Conservation (phyloP, 2,113 vertebrate genomes). For the Xyrauchen texanus region DNA sequence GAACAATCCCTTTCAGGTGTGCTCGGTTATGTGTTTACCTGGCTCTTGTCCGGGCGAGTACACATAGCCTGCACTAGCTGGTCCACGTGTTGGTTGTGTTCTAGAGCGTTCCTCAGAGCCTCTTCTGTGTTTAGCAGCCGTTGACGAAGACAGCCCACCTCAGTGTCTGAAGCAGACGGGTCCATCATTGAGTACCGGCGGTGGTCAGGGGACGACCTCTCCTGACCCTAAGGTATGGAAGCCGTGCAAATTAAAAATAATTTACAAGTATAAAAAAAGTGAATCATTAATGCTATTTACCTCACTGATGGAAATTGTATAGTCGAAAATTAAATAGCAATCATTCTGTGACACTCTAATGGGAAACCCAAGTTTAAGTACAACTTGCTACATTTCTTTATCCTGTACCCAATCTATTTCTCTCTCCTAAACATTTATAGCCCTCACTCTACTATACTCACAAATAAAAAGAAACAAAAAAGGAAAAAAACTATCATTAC, state of each 20-base stretch:
- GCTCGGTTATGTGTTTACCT: conserved; percentile 69
- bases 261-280: no score
- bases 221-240: conserved; percentile 78
- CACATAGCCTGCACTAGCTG: conserved; percentile 92
- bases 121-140: conserved; percentile 89
- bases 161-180: conserved; percentile 80
- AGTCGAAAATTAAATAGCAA: no score
- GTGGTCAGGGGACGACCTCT: conserved; percentile 83
- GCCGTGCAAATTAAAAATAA: neutral
- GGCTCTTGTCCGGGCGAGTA: conserved; percentile 82
- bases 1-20: no score
- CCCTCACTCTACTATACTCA: no score
- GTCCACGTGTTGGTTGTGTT: conserved; percentile 93
- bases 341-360: neutral
- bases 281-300: no score
- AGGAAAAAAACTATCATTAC: no score
- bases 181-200: conserved; percentile 89
- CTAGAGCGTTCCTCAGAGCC: conserved; percentile 84
- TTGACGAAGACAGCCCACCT: conserved; percentile 85
- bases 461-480: no score
- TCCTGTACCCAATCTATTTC: neutral
- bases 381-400: neutral
- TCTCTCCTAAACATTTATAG: no score
- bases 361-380: neutral
- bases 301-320: no score